These are phyloP conservation scores for Psilanteris sp. DNA, from an alignment of 1,140 invertebrate genomes.

Conservation along the genomic window DNA sequence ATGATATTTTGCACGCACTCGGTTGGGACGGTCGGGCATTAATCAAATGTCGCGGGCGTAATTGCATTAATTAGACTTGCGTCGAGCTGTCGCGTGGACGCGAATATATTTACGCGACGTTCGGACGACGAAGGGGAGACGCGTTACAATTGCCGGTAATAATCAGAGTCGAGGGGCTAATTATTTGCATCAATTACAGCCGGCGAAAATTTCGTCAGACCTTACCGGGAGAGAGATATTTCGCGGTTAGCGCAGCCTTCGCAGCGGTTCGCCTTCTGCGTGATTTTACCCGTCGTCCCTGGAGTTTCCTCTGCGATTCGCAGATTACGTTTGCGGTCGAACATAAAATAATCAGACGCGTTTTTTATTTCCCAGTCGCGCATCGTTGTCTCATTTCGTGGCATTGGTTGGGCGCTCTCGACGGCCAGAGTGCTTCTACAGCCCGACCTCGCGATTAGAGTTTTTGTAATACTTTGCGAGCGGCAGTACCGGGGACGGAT, in stretches of 20 bases:
- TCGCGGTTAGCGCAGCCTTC: no score
- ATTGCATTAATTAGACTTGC: conserved; percentile 40
- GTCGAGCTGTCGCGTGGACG: conserved; percentile 15
- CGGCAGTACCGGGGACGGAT: conserved; percentile 2
- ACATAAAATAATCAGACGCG: no score
- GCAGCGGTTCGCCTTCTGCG: no score
- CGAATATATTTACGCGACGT: no score
- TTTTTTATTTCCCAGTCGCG: no score
- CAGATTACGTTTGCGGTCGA: no score
- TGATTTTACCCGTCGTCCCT: no score
- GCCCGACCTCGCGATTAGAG: conserved; percentile 65
- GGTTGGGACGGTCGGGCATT: conserved; percentile 15
- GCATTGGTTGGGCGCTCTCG: no score
- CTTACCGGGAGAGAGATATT: no score
- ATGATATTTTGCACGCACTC: conserved; percentile 32
- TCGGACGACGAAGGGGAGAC: not conserved
- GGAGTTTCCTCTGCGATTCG: no score
- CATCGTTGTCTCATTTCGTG: no score
- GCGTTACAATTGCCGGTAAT: conserved; percentile 3
- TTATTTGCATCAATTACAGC: not conserved
- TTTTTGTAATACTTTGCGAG: conserved; percentile 60
- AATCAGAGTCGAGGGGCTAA: conserved; percentile 3
- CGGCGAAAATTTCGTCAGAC: no score
- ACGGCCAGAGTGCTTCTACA: conserved; percentile 64
- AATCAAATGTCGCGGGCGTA: conserved; percentile 32